phyloP scores from a whole-genome alignment of 2,113 vertebrate genomes.

The Peromyscus polionotus region DNA sequence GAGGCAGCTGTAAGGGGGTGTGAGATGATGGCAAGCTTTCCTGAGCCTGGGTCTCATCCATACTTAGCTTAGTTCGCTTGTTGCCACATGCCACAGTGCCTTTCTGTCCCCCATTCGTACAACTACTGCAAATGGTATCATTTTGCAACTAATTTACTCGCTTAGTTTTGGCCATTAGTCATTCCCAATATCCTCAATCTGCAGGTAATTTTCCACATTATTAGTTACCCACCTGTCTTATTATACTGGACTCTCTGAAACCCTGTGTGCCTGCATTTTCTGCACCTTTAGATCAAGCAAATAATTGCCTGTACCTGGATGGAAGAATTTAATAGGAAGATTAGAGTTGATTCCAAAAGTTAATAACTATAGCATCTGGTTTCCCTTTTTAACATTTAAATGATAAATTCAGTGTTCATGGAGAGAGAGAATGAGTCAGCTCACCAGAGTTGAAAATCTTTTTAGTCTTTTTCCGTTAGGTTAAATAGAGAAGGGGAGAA shows the following conservation, averaged over 20 bases:
- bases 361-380: conserved; percentile 92
- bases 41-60: conserved; percentile 86
- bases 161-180: conserved; percentile 93
- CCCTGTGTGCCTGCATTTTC: conserved; percentile 89
- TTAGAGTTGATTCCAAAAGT: conserved; percentile 91
- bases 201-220: conserved; percentile 94
- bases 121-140: conserved; percentile 91
- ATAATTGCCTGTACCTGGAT: conserved; percentile 90
- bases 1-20: not conserved
- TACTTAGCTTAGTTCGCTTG: conserved; percentile 78
- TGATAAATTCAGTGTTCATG: conserved; percentile 84
- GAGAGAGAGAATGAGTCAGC: conserved; percentile 78
- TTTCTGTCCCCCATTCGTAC: conserved; percentile 85
- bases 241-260: conserved; percentile 92
- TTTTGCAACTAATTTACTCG: conserved; percentile 93
- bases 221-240: conserved; percentile 94
- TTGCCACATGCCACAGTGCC: conserved; percentile 91
- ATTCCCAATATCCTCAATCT: conserved; percentile 93
- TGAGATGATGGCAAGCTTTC: conserved; percentile 78
- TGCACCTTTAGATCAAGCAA: conserved; percentile 90
- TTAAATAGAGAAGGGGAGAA: conserved; percentile 84
- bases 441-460: conserved; percentile 80
- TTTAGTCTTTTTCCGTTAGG: conserved; percentile 70
- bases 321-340: conserved; percentile 91
- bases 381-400: conserved; percentile 89